These are phyloP conservation scores for Brienomyrus brachyistius DNA, from an alignment of 2,113 vertebrate species.

Conservation along the genomic window DNA sequence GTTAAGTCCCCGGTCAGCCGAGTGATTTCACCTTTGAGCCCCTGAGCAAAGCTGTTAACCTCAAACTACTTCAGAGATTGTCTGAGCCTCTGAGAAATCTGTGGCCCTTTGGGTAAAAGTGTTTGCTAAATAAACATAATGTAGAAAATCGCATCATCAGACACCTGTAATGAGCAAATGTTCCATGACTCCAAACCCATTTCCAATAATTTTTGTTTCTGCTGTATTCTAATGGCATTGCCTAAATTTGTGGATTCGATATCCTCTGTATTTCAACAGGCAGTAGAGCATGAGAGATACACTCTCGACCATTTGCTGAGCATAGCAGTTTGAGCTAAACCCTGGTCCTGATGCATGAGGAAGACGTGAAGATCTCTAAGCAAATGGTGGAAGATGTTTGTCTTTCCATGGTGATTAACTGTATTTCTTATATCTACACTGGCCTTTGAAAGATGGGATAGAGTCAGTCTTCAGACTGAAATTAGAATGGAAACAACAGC, in stretches of 20 bases:
- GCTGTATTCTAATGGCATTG: not conserved
- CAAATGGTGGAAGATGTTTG: not conserved
- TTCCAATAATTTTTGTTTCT: not conserved
- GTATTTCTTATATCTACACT: not conserved
- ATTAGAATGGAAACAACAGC: not conserved
- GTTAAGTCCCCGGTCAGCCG: not conserved
- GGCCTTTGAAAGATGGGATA: not conserved
- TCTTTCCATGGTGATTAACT: not conserved
- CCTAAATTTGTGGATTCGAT: not conserved
- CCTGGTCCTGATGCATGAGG: not conserved
- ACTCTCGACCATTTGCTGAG: not conserved
- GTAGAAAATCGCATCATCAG: not conserved
- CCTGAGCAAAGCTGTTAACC: not conserved
- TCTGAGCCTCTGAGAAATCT: not conserved
- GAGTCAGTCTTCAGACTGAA: not conserved
- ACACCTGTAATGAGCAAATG: not conserved
- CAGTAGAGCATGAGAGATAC: not conserved
- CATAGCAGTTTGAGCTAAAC: conserved; percentile 17
- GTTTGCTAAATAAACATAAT: not conserved
- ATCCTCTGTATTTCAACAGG: not conserved
- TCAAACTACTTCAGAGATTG: not conserved
- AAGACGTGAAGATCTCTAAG: not conserved
- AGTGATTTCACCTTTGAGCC: not conserved
- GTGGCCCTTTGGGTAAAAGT: not conserved
- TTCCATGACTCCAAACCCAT: not conserved